Evolutionary conservation across 1,140 invertebrate genomes (phyloP), one percentile per base, ranked within the genome.

Genomic region (Potamilus streckersoni): DNA sequence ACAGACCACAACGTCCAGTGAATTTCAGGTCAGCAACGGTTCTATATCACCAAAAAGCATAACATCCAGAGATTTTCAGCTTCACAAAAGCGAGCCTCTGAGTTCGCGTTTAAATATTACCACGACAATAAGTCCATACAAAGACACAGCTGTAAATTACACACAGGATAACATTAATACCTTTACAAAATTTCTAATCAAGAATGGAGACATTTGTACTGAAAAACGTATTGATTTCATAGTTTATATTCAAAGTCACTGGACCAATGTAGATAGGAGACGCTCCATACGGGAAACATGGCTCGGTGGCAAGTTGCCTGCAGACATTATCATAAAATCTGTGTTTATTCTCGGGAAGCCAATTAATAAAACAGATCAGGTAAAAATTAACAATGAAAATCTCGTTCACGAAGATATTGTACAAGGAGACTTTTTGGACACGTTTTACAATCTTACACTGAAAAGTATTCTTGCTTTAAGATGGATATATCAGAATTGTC

Each of bases 381-480:
- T 81, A 0, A 64, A 67, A 23, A 68, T 86, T 38, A 72, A 81
- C 59, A 78, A 75, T n/a, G 86, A 86, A 59, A 81, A 79, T 16
- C 27, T 79, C 13, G 59, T 72, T 0, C 92, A 82, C 67, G 79
- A 80, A 1, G 87, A 88, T 78, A 82, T 88, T n/a, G 77, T 88
- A n/a, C 80, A 86, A 69, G 86, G 79, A 13, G 79, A 87, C 70
- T 87, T 88, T 58, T 55, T 62, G 15, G 86, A 86, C 63, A 78
- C 74, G 15, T 85, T 84, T 63, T 70, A 69, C 19, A 85, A 88
- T 74, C 66, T 88, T 15, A 87, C 85, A 2, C 60, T 79, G 15
- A 88, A 88, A 69, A 95, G 97, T 83, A 84, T 96, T 0, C 96
- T 96, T 94, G 95, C 95, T 0, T 86, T 97, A 38, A 91, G 92